phyloP scores from a whole-genome alignment of 2,113 vertebrate genomes.

The Piliocolobus tephrosceles region DNA sequence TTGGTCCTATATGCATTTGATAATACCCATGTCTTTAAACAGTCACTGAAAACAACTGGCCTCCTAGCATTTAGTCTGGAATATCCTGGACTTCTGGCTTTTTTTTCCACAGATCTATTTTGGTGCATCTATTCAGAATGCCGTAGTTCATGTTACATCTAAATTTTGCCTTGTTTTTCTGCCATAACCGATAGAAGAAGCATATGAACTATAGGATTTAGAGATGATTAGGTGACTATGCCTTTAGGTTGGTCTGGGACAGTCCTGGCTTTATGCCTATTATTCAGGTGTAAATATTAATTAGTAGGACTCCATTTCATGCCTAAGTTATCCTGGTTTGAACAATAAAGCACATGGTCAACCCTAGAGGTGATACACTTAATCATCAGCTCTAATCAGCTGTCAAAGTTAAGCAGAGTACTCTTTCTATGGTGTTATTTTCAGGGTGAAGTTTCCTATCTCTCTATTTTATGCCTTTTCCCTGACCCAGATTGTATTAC shows the following conservation, averaged over 20 bases:
- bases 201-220: background rate
- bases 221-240: background rate
- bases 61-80: background rate
- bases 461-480: background rate
- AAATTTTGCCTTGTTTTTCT: conserved; percentile 26
- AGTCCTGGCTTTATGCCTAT: background rate
- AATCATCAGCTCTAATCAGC: background rate
- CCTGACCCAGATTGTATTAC: background rate
- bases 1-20: background rate
- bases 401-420: background rate
- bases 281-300: background rate
- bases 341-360: background rate
- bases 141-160: background rate
- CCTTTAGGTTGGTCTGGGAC: background rate
- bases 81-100: background rate
- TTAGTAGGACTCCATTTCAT: background rate
- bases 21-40: background rate
- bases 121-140: background rate
- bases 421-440: background rate
- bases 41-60: background rate
- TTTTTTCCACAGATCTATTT: background rate
- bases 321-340: background rate
- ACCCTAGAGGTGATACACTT: background rate
- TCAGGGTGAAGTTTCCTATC: background rate
- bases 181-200: background rate